phyloP scores from a whole-genome alignment of 2,888 invertebrate genomes.

The Prosapia bicincta region DNA sequence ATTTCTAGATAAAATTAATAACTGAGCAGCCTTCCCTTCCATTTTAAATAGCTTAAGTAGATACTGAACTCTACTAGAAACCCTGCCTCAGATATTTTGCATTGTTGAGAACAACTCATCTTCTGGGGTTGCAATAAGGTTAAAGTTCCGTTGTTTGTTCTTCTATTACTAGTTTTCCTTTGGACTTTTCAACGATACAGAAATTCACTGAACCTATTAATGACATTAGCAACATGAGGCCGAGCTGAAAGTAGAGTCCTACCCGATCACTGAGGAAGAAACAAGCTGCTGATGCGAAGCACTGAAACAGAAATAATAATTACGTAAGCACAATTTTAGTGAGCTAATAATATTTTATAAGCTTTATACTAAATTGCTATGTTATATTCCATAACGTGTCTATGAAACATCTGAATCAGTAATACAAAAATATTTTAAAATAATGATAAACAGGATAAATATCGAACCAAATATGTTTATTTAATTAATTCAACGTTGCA shows the following conservation, averaged over 20 bases:
- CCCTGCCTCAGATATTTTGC: no score
- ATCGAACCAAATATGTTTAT: no score
- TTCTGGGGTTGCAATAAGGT: no score
- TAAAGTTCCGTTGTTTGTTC: neutral
- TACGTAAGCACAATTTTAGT: no score
- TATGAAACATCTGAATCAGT: neutral
- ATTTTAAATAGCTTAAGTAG: no score
- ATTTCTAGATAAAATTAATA: no score
- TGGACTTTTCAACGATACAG: neutral
- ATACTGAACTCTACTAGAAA: no score
- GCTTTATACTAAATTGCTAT: neutral
- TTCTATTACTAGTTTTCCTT: neutral
- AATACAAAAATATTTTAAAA: neutral
- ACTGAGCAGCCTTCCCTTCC: no score
- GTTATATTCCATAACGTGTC: neutral
- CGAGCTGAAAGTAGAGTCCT: conserved; percentile 16
- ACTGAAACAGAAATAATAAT: conserved; percentile 20
- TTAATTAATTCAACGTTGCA: no score
- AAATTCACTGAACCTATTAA: conserved; percentile 17
- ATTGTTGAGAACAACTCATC: no score
- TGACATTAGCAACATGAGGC: conserved; percentile 5
- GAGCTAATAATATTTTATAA: no score
- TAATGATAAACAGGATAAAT: no score
- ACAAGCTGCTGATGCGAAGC: conserved; percentile 14
- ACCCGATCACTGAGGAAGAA: conserved; percentile 22